Evolutionary conservation across 1,140 invertebrate genomes (phyloP).

Genomic region (Drosophila mauritiana): DNA sequence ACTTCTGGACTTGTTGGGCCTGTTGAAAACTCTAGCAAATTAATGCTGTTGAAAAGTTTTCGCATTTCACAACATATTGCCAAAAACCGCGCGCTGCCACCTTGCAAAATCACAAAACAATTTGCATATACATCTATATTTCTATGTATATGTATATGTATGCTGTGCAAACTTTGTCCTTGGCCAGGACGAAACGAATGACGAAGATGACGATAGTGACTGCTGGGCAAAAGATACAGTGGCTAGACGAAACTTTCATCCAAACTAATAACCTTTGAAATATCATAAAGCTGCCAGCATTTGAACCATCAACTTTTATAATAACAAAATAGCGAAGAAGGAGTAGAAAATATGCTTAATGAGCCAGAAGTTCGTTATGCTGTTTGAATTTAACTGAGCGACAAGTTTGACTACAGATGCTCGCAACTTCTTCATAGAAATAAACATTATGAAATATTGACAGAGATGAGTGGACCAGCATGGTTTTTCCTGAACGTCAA

Average conservation of each 20-base stretch:
- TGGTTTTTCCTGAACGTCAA: conserved; percentile 1
- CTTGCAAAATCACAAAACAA: conserved; percentile 38
- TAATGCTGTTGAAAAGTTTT: conserved; percentile 28
- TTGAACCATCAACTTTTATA: conserved; percentile 41
- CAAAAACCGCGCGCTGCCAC: conserved; percentile 7
- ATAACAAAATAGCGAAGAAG: conserved; percentile 19
- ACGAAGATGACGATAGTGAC: conserved; percentile 8
- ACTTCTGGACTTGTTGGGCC: conserved; percentile 13
- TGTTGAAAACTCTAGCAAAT: conserved; percentile 7
- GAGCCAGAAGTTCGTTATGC: conserved; percentile 35
- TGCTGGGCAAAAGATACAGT: conserved; percentile 31
- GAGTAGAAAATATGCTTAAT: conserved; percentile 46
- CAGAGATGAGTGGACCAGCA: background rate
- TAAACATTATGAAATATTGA: conserved; percentile 23
- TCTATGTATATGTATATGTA: background rate
- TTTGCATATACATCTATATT: conserved; percentile 27
- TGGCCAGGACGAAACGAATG: conserved; percentile 9
- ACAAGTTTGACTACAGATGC: conserved; percentile 25
- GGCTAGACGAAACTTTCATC: conserved; percentile 41
- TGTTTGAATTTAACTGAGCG: conserved; percentile 30
- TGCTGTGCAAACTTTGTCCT: conserved; percentile 35
- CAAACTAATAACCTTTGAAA: conserved; percentile 48
- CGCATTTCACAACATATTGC: conserved; percentile 32
- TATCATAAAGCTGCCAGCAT: conserved; percentile 35
- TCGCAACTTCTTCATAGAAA: conserved; percentile 24